Evolutionary conservation across 2,888 invertebrate species (phyloP), one percentile per base, ranked within the genome.

Genomic region (Athetis lepigone): DNA sequence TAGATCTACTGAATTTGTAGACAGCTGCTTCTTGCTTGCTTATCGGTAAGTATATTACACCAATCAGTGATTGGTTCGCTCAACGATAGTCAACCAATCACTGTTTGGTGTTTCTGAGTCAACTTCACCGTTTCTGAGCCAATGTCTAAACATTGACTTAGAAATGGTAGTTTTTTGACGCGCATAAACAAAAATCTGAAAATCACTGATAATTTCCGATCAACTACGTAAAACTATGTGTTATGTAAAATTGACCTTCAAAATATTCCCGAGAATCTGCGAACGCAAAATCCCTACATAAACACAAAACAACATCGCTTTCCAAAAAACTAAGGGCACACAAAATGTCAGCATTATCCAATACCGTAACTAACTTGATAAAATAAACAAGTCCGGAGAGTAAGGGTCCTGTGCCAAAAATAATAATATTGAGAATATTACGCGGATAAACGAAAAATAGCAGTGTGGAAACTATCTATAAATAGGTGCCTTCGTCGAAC

Each of bases 321-420:
- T 29, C 8, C 33, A 40, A 54, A 63, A 69, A 39, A 40, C 43
- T 18, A 13, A 27, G 19, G 33, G 18, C 4, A 8, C 29, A 46
- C 3, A 43, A 66, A 39, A 21, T 54, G 33, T 19, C 40, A 37
- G 37, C 7, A 21, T 6, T 6, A 51, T 23, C 39, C 49, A 52
- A 40, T 63, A 40, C 63, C 63, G 11, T 57, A 70, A 45, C 47
- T 54, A 33, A 45, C 43, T 40, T 29, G 56, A 71, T 62, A 70
- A 57, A 7, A 45, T 49, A 56, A 56, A 52, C 47, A 43, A 57
- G 19, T 25, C 9, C 4, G 7, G 21, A 0, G 13, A 25, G 8
- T 19, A 4, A 23, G 23, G 23, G 18, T 1, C 1, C n/a, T 4
- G 11, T 9, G 36, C 21, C 33, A 39, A 19, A 23, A 37, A 43